Percentiles rank a stretch among this genome's conserved stretches.
phyloP scores from a whole-genome alignment of 2,888 invertebrate species.

The Scaptomyza tumidula region DNA sequence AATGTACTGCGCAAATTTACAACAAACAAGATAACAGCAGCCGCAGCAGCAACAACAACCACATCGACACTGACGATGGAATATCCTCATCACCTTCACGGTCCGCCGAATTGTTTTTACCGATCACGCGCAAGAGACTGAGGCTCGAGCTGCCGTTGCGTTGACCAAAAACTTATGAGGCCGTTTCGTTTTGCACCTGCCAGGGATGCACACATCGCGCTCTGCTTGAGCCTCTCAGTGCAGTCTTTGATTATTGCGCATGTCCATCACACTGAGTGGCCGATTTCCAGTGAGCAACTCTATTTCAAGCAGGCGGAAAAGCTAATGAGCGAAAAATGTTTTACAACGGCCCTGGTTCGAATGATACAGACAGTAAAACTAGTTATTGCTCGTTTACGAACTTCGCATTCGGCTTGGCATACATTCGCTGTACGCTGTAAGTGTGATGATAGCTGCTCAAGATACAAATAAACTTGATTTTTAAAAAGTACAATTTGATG shows the following conservation, averaged over 20 bases:
- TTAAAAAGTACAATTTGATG: not conserved
- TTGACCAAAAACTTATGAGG: slow-evolving; percentile 70
- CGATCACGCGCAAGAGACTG: slow-evolving; percentile 78
- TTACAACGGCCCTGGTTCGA: slow-evolving; percentile 58
- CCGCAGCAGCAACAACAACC: slow-evolving; percentile 55
- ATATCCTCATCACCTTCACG: slow-evolving; percentile 76
- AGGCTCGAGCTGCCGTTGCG: slow-evolving; percentile 54
- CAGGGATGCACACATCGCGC: slow-evolving; percentile 56
- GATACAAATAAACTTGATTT: not conserved
- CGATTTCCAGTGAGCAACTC: slow-evolving; percentile 35
- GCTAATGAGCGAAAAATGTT: slow-evolving; percentile 51
- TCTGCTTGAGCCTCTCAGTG: slow-evolving; percentile 21
- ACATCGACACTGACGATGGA: slow-evolving; percentile 54
- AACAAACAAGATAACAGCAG: slow-evolving; percentile 60
- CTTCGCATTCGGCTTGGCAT: slow-evolving; percentile 17
- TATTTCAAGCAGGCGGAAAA: slow-evolving; percentile 44
- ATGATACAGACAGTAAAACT: slow-evolving; percentile 64
- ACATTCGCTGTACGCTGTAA: slow-evolving; percentile 19
- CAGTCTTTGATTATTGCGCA: slow-evolving; percentile 28
- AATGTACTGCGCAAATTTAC: slow-evolving; percentile 70
- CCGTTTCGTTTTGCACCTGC: slow-evolving; percentile 68
- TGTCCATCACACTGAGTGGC: slow-evolving; percentile 8
- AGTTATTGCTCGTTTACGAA: slow-evolving; percentile 56
- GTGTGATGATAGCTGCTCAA: no score
- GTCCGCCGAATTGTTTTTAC: slow-evolving; percentile 70